Conservation (phyloP, 2,797 vertebrate species). For the Gymnothorax javanicus region DNA sequence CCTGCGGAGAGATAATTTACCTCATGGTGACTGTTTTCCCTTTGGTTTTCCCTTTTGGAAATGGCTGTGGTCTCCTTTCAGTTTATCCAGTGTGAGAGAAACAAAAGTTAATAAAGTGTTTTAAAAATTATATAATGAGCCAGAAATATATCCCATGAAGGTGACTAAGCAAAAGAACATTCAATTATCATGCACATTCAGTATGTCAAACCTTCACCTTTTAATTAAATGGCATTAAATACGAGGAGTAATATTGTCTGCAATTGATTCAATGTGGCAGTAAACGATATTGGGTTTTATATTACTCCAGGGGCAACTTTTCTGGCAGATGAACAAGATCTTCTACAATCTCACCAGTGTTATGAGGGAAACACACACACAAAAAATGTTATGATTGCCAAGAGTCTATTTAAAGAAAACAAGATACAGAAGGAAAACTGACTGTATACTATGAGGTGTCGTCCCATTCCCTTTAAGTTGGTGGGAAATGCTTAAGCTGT, state of each 20-base stretch:
- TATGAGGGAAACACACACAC: not conserved
- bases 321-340: not conserved
- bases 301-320: not conserved
- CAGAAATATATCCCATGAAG: not conserved
- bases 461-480: not conserved
- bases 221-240: constrained; percentile 11
- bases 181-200: not conserved
- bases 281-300: not conserved
- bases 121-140: constrained; percentile 8
- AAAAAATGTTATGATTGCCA: not conserved
- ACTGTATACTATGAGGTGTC: not conserved
- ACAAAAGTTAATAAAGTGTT: not conserved
- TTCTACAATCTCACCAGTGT: not conserved
- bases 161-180: constrained; percentile 14
- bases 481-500: not conserved
- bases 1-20: not conserved
- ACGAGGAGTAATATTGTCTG: not conserved
- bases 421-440: not conserved
- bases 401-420: not conserved
- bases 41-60: constrained; percentile 2
- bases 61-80: constrained; percentile 17
- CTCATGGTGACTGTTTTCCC: constrained; percentile 11
- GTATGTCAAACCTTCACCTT: not conserved
- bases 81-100: not conserved
- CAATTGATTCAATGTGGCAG: not conserved